Conservation (phyloP, 2,888 invertebrate genomes). For the Spicauda simplicius region DNA sequence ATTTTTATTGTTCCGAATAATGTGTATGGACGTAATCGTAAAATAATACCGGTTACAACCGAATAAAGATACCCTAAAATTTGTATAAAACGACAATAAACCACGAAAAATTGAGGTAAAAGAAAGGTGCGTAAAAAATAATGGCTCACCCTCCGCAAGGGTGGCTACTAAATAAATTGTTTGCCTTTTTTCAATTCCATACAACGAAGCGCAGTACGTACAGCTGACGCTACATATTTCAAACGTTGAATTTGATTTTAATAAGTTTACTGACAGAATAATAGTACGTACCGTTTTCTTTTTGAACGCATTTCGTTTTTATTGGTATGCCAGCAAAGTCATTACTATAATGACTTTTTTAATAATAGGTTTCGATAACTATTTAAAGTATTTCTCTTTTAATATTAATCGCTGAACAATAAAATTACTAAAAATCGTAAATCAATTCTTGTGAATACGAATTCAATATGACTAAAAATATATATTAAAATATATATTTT, state of each 20-base stretch:
- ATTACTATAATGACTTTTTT: no score
- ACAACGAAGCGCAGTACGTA: conserved; percentile 52
- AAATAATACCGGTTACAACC: conserved; percentile 44
- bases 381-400: no score
- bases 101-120: conserved; percentile 70
- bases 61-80: conserved; percentile 56
- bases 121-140: conserved; percentile 76
- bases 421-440: no score
- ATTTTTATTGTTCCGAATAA: conserved; percentile 21
- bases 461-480: no score
- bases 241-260: background rate
- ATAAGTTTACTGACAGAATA: background rate
- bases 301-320: background rate
- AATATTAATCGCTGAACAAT: no score
- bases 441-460: no score
- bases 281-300: background rate
- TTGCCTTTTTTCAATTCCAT: conserved; percentile 74
- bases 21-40: conserved; percentile 38
- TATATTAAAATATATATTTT: no score
- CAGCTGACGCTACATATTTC: conserved; percentile 25
- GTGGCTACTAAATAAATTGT: conserved; percentile 75
- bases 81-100: conserved; percentile 77
- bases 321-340: no score
- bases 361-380: no score
- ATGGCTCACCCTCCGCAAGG: conserved; percentile 67